phyloP scores from a whole-genome alignment of 2,113 vertebrate species.

The Hyperoodon ampullatus region DNA sequence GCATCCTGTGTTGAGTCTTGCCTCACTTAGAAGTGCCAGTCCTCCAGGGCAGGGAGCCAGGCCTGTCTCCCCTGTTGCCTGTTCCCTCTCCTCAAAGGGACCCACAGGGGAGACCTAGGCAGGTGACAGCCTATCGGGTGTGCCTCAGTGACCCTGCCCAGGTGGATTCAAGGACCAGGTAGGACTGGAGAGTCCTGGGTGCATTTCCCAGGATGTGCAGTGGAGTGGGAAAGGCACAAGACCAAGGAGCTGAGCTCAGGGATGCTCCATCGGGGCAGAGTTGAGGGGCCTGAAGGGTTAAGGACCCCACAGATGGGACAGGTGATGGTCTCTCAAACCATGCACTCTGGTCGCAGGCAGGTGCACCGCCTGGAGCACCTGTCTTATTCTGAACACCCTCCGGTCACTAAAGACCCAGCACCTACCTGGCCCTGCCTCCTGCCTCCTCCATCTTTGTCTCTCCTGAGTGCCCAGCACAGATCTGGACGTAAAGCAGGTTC shows the following conservation, averaged over 20 bases:
- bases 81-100: neutral
- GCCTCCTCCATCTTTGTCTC: neutral
- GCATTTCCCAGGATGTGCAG: neutral
- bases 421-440: neutral
- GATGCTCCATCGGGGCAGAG: neutral
- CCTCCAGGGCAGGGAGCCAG: neutral
- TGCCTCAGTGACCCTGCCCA: neutral
- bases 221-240: neutral
- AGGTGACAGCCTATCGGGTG: neutral
- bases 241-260: neutral
- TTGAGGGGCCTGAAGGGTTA: neutral
- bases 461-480: neutral
- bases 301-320: fast-evolving
- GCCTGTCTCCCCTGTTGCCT: neutral
- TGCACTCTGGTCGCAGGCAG: neutral
- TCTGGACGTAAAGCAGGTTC: too few relatives aligned
- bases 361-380: neutral
- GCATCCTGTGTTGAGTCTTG: neutral
- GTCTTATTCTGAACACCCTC: neutral
- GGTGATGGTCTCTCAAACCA: neutral
- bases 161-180: neutral
- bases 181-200: neutral
- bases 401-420: neutral
- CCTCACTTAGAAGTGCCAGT: neutral
- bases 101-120: neutral